Percentiles rank a stretch among this genome's conserved stretches.
phyloP scores from a whole-genome alignment of 2,797 vertebrate genomes.

The Notolabrus celidotus region DNA sequence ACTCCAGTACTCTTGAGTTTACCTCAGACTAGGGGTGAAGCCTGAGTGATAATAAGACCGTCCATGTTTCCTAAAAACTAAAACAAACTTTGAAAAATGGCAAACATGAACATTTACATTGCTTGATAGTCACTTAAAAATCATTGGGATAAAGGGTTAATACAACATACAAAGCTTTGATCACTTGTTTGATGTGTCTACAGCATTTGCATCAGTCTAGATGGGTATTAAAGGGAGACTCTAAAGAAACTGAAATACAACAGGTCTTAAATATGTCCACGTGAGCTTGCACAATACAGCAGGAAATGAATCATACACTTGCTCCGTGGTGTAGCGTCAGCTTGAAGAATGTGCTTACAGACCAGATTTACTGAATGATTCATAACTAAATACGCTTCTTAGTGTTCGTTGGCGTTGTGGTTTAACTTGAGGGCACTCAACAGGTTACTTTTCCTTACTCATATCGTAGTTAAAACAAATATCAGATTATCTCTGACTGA shows the following conservation, averaged over 20 bases:
- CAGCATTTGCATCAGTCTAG: no score
- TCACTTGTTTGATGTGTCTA: no score
- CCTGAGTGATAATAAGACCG: no score
- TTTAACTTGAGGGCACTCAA: neutral
- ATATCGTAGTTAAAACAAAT: neutral
- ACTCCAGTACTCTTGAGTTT: neutral
- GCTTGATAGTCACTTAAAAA: no score
- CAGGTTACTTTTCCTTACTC: neutral
- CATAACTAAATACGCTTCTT: neutral
- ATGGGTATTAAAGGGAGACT: no score
- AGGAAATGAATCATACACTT: constrained; percentile 12
- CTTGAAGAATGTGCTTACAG: neutral
- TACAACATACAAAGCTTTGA: no score
- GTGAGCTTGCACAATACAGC: neutral
- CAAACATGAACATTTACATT: no score
- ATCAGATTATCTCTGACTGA: no score
- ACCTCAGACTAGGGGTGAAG: neutral
- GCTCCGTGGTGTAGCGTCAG: neutral
- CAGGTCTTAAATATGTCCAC: neutral
- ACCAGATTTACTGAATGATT: neutral
- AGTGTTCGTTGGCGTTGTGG: neutral
- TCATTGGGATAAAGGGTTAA: no score
- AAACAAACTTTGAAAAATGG: no score
- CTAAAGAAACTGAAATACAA: neutral
- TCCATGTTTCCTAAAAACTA: no score